Conservation (phyloP, 1,140 invertebrate genomes). For the Hyposmocoma kahamanoa region DNA sequence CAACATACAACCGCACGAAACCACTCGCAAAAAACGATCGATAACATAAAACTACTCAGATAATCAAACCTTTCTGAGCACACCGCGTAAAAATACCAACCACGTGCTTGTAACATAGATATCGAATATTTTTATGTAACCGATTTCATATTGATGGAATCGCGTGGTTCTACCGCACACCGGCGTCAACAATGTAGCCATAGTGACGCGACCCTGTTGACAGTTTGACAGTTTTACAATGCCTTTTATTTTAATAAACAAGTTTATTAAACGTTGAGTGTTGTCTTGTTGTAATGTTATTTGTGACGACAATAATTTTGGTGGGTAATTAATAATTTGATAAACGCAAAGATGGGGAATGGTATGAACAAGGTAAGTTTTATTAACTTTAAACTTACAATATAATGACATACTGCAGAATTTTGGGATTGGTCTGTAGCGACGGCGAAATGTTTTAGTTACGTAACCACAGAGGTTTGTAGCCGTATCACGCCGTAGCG, state of each 20-base stretch:
- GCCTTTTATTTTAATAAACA: slow-evolving; percentile 21
- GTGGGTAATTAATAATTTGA: slow-evolving; percentile 21
- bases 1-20: slow-evolving; percentile 10
- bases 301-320: slow-evolving; percentile 37
- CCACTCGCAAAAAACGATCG: slow-evolving; percentile 26
- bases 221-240: slow-evolving; percentile 40
- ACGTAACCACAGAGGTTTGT: slow-evolving; percentile 50
- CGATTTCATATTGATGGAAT: slow-evolving; percentile 34
- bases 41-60: slow-evolving; percentile 33
- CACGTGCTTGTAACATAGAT: no score
- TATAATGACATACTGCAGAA: no score
- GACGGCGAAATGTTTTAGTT: no score
- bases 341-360: slow-evolving; percentile 78
- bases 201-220: slow-evolving; percentile 63
- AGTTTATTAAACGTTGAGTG: slow-evolving; percentile 23
- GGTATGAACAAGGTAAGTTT: slow-evolving; percentile 84
- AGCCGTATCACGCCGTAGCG: slow-evolving; percentile 24
- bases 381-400: no score
- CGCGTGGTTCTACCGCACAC: slow-evolving; percentile 41
- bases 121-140: slow-evolving; percentile 20
- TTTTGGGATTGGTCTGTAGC: no score
- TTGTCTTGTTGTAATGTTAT: slow-evolving; percentile 26
- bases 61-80: not conserved
- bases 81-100: no score
- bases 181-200: slow-evolving; percentile 69